Percentiles rank a stretch among this genome's conserved stretches.
These are phyloP conservation scores for Erethizon dorsatum DNA, from an alignment of 2,797 vertebrate species.

Conservation along the genomic window DNA sequence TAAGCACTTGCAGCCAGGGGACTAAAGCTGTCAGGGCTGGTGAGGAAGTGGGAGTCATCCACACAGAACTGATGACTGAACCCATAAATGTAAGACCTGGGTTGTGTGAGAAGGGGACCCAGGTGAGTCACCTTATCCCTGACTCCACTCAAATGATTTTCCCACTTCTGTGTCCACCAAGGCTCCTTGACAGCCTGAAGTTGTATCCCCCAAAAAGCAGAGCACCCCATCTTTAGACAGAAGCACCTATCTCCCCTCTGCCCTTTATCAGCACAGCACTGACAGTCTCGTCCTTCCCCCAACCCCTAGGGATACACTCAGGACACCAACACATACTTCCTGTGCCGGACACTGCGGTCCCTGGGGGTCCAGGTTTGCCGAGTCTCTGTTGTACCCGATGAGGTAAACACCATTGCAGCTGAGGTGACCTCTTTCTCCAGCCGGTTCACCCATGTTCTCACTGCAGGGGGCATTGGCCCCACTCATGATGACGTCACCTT, in stretches of 20 bases:
- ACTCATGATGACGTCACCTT: conserved; percentile 98
- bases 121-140: not conserved
- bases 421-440: conserved; percentile 93
- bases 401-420: conserved; percentile 93
- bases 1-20: too few species aligned
- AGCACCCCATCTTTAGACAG: not conserved
- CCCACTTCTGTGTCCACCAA: not conserved
- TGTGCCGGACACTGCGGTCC: conserved; percentile 93
- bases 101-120: not conserved
- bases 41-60: not conserved
- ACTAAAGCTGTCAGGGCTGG: not conserved
- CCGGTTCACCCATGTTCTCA: conserved; percentile 94
- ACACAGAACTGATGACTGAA: not conserved
- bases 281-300: conserved; percentile 16
- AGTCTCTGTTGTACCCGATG: conserved; percentile 94
- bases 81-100: not conserved
- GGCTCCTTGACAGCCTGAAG: not conserved
- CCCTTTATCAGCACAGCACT: not conserved
- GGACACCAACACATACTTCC: conserved; percentile 97
- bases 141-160: not conserved
- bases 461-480: conserved; percentile 96
- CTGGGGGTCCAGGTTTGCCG: conserved; percentile 94
- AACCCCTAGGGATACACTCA: conserved; percentile 94
- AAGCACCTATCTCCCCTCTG: not conserved
- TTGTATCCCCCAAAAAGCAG: not conserved